Percentiles rank a stretch among this genome's conserved stretches.
These are phyloP conservation scores for Coptodon rendalli DNA, from an alignment of 2,113 vertebrate genomes.

Conservation along the genomic window DNA sequence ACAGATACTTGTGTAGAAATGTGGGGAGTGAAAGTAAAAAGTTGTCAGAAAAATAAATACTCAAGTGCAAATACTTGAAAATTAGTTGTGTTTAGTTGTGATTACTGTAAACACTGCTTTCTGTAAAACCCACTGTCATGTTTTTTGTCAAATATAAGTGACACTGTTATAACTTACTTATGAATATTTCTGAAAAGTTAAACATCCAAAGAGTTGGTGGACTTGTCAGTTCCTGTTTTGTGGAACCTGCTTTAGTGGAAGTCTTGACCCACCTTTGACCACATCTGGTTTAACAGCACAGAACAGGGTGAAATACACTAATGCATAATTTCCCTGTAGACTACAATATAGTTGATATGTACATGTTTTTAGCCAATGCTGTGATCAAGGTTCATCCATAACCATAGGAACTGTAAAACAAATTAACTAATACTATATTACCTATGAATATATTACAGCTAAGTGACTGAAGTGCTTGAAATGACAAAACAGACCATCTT, in stretches of 20 bases:
- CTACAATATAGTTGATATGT: not conserved
- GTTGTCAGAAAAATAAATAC: not conserved
- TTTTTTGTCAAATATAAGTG: not conserved
- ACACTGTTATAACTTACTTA: not conserved
- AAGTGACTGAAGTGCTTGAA: not conserved
- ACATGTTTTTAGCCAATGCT: not conserved
- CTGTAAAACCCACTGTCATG: accelerated
- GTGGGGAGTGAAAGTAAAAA: not conserved
- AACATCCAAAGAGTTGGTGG: not conserved
- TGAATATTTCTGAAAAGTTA: not conserved
- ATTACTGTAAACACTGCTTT: not conserved
- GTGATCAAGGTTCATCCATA: not conserved
- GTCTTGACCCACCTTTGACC: not conserved
- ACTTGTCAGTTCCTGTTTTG: not conserved
- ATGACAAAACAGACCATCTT: not conserved
- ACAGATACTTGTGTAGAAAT: not conserved
- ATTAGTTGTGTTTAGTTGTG: not conserved
- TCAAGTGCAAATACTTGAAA: not conserved
- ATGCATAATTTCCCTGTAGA: not conserved
- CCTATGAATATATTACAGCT: not conserved
- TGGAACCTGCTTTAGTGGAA: not conserved
- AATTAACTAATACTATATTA: not conserved
- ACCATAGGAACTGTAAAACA: not conserved
- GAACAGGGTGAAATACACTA: not conserved
- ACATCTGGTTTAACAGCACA: not conserved